phyloP scores from a whole-genome alignment of 1,140 invertebrate genomes.

The Nephotettix cincticeps region DNA sequence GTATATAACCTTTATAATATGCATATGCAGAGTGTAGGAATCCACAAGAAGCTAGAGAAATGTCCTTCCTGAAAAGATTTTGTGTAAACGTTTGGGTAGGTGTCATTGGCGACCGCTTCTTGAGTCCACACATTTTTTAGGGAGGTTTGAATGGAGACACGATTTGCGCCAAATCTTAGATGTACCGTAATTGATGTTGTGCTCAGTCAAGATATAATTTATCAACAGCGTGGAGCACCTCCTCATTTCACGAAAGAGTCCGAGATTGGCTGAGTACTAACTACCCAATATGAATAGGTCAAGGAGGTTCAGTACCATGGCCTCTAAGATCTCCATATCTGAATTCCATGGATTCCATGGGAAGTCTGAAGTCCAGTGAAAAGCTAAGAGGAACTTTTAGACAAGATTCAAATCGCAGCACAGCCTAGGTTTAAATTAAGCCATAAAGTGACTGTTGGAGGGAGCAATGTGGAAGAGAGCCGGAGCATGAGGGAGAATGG shows the following conservation, averaged over 20 bases:
- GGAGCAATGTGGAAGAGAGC: background rate
- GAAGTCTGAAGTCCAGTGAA: conserved; percentile 31
- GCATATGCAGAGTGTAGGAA: conserved; percentile 46
- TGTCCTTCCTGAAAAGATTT: conserved; percentile 44
- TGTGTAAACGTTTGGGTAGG: conserved; percentile 46
- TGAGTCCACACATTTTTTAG: conserved; percentile 6
- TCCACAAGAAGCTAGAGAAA: conserved; percentile 42
- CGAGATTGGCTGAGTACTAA: conserved; percentile 21
- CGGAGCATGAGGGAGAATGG: background rate
- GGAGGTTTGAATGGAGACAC: conserved; percentile 39
- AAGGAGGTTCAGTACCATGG: conserved; percentile 41
- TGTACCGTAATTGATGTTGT: conserved; percentile 37
- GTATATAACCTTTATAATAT: conserved; percentile 47
- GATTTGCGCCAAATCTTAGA: conserved; percentile 41
- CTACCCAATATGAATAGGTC: conserved; percentile 39
- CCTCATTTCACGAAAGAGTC: conserved; percentile 37
- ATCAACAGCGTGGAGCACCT: conserved; percentile 42
- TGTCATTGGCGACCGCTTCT: conserved; percentile 38
- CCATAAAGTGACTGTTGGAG: background rate
- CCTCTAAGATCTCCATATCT: conserved; percentile 43
- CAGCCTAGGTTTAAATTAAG: background rate
- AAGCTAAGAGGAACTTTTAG: background rate
- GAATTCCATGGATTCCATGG: conserved; percentile 41
- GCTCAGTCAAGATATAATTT: conserved; percentile 24
- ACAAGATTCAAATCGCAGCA: conserved; percentile 1